Evolutionary conservation across 2,888 invertebrate species (phyloP).

Genomic region (Papilio elwesi): DNA sequence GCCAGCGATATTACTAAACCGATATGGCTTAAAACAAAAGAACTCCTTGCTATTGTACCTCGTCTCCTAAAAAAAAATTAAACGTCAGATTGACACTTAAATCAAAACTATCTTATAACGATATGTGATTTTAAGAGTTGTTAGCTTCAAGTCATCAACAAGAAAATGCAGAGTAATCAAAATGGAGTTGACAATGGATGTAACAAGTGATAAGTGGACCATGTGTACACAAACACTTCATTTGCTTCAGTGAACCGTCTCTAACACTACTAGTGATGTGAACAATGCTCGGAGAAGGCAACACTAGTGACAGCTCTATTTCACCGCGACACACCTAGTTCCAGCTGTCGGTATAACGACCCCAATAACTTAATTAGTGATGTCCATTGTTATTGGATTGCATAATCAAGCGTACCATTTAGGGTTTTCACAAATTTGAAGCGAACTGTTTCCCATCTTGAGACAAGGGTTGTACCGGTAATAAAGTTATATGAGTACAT

Average conservation of each 20-base stretch:
- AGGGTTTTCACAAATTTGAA: no score
- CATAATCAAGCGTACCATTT: no score
- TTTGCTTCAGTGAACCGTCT: conserved; percentile 36
- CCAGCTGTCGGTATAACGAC: conserved; percentile 51
- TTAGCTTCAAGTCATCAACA: neutral
- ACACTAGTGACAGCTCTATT: conserved; percentile 51
- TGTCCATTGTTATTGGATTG: conserved; percentile 33
- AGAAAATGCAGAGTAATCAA: conserved; percentile 4
- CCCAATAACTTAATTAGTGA: conserved; percentile 49
- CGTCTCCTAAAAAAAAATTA: no score
- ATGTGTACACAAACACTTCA: conserved; percentile 11
- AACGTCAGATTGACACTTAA: no score
- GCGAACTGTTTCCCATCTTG: no score
- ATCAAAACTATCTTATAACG: no score
- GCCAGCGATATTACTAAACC: no score
- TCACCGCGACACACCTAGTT: conserved; percentile 55
- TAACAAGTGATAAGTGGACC: conserved; percentile 33
- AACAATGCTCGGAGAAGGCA: conserved; percentile 42
- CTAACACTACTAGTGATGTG: conserved; percentile 1
- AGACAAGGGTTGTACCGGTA: no score
- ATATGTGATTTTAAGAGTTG: no score
- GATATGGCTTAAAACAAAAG: no score
- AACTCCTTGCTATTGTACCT: no score
- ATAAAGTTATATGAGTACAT: no score
- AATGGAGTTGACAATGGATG: conserved; percentile 17